Base-by-base conservation (phyloP, 2,113 vertebrate species). In the Eidolon helvum region DNA sequence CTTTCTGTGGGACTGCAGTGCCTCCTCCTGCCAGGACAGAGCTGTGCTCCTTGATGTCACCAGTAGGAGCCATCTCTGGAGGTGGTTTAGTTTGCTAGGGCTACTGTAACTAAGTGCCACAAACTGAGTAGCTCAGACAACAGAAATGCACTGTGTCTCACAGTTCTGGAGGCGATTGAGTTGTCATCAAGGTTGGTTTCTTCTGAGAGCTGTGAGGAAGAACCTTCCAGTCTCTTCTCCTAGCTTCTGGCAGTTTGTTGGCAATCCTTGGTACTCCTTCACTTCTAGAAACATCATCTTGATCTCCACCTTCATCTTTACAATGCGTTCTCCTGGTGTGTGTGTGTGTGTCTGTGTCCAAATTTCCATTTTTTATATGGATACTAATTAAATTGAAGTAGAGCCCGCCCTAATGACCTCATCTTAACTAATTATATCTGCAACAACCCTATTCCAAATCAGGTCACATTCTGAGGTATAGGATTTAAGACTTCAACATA, bases 241-340 rank as follows among this genome's bases (percentile, higher is more conserved):
- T 28, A 2, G 16, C 10, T 79, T 63, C 61, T 22, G 4, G 40
- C 9, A 19, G 33, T 28, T 57, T 48, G 14, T 28, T 59, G 65
- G n/a, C 28, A 19, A 19, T 45, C 50, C 77, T 43, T 38, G 38
- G 21, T n/a, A 12, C 5, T 33, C 59, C 19, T n/a, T 40, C 18
- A 0, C 57, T 74, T 43, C 3, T 11, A 48, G 45, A 79, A 87
- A 22, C 3, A 21, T 24, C 63, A 4, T 24, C 14, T 57, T 26
- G 30, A 3, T 77, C 35, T 87, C 45, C 50, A 19, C 19, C 50
- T 43, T 50, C 35, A 26, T 38, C 26, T 40, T 88, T 9, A 63
- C 43, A 11, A 0, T 9, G 14, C 0, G 0, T 77, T 71, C 35
- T 86, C 10, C 55, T 35, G 50, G 50, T 69, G 1, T 1, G 1